phyloP scores from a whole-genome alignment of 2,797 vertebrate genomes.

The Dromococcyx pavoninus region DNA sequence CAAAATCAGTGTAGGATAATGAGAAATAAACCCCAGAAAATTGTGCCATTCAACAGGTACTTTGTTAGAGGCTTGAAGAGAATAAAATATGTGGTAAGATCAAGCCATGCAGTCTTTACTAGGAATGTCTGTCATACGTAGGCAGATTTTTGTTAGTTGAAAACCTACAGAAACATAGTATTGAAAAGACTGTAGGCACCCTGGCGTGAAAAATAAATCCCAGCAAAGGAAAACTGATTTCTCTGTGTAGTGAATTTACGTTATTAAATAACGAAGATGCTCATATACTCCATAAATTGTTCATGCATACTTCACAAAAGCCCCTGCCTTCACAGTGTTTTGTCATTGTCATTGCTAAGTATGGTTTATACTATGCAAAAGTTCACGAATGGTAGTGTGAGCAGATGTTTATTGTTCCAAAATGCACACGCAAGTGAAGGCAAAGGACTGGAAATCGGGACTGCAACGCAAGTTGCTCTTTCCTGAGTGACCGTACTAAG shows the following conservation, averaged over 20 bases:
- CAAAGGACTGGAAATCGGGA: background rate
- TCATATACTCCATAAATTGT: background rate
- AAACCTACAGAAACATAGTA: too few relatives aligned
- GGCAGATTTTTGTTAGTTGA: too few relatives aligned
- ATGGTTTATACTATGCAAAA: fast-evolving
- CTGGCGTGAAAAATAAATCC: too few relatives aligned
- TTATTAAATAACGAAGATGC: background rate
- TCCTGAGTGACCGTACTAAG: background rate
- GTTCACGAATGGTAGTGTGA: background rate
- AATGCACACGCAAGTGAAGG: background rate
- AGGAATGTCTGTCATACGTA: too few relatives aligned
- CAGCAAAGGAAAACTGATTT: background rate
- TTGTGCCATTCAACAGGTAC: too few relatives aligned
- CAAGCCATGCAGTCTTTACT: too few relatives aligned
- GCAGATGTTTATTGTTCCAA: background rate
- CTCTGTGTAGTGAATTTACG: background rate
- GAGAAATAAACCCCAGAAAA: too few relatives aligned
- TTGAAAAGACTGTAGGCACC: too few relatives aligned
- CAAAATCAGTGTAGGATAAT: too few relatives aligned
- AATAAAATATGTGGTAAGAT: too few relatives aligned
- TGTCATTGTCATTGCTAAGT: fast-evolving
- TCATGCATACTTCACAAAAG: background rate
- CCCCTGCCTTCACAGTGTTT: background rate
- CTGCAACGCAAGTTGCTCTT: background rate
- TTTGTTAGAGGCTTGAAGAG: too few relatives aligned